Evolutionary conservation across 2,113 vertebrate species (phyloP), one percentile per base, ranked within the genome.

Genomic region (Oryzias javanicus): DNA sequence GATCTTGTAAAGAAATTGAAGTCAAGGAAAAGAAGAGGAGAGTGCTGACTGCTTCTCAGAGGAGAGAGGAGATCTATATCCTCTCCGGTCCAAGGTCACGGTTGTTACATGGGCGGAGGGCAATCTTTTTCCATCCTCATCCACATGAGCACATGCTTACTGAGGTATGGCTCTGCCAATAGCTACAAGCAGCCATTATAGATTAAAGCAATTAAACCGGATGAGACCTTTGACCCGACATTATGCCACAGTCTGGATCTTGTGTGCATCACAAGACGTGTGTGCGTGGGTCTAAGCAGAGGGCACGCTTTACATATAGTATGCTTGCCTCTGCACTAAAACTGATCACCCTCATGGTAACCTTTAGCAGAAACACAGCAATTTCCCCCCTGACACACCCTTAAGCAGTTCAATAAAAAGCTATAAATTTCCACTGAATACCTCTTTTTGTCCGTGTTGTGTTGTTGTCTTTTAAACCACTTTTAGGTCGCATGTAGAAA

Each of bases 121-220:
- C 78, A 87, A 86, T 82, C 79, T 74, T 61, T 55, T 40, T 57
- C 83, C 78, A 53, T 62, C 40, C 64, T 27, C 73, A 15, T 54
- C 54, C 66, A 42, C 53, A 46, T 29, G n/a, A 13, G 4, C 66
- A 47, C 60, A 44, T 54, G 42, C 70, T 42, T 60, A 25, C 55
- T 86, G 82, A 86, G 74, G 70, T 86, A 88, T 78, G 67, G 72
- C 42, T 85, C 76, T 89, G 83, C 79, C 86, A 72, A 88, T 87
- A 89, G 76, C 78, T 81, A 86, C 82, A 87, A 87, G 87, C 77
- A 82, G 79, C 74, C 85, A 72, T 87, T 89, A 90, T 82, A 72
- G 87, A 89, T 91, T 86, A 76, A 86, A 86, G 80, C 86, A 87
- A 91, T 91, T 90, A 89, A 88, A 87, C 65, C 67, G 77, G 68